These are phyloP conservation scores for Porphyrio hochstetteri DNA, from an alignment of 2,113 vertebrate species.

Conservation along the genomic window DNA sequence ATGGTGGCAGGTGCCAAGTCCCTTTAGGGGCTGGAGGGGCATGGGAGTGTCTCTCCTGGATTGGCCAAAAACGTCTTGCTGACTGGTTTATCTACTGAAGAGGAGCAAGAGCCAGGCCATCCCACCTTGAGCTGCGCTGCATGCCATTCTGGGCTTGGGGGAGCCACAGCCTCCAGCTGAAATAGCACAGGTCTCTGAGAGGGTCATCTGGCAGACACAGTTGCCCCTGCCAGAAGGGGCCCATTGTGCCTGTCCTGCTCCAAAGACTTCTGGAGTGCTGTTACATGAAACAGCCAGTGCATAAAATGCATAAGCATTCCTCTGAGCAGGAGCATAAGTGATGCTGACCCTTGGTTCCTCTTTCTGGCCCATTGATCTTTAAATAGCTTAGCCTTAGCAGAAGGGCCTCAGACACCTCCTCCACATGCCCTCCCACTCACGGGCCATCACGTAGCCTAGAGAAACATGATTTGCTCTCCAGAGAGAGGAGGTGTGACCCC, in stretches of 20 bases:
- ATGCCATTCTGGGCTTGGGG: neutral
- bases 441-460: neutral
- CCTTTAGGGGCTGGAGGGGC: neutral
- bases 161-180: neutral
- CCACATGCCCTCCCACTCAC: neutral
- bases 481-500: neutral
- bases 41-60: neutral
- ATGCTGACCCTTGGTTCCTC: neutral
- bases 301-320: neutral
- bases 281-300: neutral
- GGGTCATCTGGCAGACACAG: neutral
- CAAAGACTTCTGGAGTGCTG: neutral
- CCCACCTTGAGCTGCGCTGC: rapidly evolving
- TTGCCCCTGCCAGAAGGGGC: neutral
- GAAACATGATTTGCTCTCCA: neutral
- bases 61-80: neutral
- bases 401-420: neutral
- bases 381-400: neutral
- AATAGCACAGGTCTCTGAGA: neutral
- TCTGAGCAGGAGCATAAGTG: neutral
- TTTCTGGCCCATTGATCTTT: slow-evolving; percentile 22
- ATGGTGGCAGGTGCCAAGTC: neutral
- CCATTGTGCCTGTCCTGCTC: neutral
- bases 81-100: neutral
- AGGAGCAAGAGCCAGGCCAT: neutral